Evolutionary conservation across 2,888 invertebrate genomes (phyloP).

Genomic region (Mesochorus sp.): DNA sequence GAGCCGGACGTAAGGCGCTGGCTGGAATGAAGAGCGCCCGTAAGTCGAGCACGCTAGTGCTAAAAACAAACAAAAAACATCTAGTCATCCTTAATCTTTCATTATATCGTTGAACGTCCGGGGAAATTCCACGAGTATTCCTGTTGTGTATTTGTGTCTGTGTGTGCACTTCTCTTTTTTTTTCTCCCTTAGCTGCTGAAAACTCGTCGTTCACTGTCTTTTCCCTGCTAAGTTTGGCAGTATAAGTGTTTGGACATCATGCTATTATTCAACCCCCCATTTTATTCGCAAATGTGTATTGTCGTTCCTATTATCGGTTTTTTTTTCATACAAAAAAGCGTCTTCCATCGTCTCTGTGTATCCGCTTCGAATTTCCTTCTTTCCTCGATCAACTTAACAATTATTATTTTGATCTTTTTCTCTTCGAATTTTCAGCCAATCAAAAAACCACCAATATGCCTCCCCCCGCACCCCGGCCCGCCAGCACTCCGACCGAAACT

Average conservation of each 20-base stretch:
- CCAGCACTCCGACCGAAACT: slow-evolving; percentile 82
- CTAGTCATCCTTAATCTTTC: slow-evolving; percentile 34
- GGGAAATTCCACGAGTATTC: neutral
- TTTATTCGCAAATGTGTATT: too few species aligned
- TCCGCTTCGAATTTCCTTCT: too few species aligned
- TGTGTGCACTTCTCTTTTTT: neutral
- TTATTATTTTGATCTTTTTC: slow-evolving; percentile 8
- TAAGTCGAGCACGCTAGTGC: slow-evolving; percentile 69
- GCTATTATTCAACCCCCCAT: too few species aligned
- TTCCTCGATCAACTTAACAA: too few species aligned
- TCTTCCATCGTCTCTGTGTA: too few species aligned
- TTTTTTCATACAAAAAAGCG: too few species aligned
- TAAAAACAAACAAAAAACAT: slow-evolving; percentile 26
- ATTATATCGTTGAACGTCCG: slow-evolving; percentile 8
- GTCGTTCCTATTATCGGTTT: too few species aligned
- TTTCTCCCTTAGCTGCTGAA: neutral
- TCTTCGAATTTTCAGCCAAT: slow-evolving; percentile 73
- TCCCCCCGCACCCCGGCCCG: slow-evolving; percentile 76
- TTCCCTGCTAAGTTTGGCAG: too few species aligned
- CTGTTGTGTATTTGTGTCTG: slow-evolving; percentile 10
- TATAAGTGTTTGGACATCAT: too few species aligned
- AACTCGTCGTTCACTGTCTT: neutral
- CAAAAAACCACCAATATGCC: slow-evolving; percentile 77
- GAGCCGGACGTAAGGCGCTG: slow-evolving; percentile 61
- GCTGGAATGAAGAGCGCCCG: slow-evolving; percentile 68